Evolutionary conservation across 2,888 invertebrate genomes (phyloP).

Genomic region (Agrochola macilenta): DNA sequence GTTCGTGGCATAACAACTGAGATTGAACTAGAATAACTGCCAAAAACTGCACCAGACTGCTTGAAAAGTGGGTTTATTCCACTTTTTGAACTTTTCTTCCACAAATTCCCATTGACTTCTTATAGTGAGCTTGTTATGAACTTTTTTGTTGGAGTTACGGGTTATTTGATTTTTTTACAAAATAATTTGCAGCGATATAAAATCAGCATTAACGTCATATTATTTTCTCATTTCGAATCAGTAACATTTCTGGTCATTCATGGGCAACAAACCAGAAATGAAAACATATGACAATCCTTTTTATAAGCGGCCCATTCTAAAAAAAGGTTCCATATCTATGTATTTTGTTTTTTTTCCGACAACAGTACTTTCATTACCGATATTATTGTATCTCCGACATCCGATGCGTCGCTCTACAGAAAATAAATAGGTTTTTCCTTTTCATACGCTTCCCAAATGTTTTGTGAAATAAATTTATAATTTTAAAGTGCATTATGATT

Average conservation of each 20-base stretch:
- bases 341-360: background rate
- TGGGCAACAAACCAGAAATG: constrained; percentile 12
- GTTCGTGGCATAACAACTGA: too few species aligned
- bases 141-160: too few species aligned
- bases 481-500: background rate
- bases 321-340: background rate
- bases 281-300: constrained; percentile 22
- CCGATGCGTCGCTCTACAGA: background rate
- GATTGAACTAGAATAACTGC: too few species aligned
- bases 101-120: too few species aligned
- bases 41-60: too few species aligned
- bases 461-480: background rate
- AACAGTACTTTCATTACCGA: constrained; percentile 6
- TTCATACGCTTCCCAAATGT: background rate
- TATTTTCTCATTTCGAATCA: constrained; percentile 13
- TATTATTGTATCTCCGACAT: background rate
- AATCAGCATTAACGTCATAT: background rate
- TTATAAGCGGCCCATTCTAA: constrained; percentile 1
- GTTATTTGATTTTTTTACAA: background rate
- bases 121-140: too few species aligned
- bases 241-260: constrained; percentile 16
- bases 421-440: background rate
- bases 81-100: too few species aligned
- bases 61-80: too few species aligned
- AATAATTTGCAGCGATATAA: background rate